Evolutionary conservation across 92 coral and sea anemone species (phyloP).

Genomic region (Virgularia gustaviana): DNA sequence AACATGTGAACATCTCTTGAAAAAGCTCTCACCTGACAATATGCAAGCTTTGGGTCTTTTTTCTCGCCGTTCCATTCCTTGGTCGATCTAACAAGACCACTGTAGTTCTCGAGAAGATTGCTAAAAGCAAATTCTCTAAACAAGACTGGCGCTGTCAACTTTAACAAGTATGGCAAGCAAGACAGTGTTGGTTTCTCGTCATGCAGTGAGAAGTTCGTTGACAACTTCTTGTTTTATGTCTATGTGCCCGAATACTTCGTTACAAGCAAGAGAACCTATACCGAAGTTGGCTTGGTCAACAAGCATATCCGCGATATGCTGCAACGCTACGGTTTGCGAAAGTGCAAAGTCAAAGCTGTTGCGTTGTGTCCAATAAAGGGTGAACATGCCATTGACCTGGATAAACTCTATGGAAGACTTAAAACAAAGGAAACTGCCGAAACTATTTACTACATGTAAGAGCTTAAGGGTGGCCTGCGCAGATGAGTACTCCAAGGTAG

Average conservation of each 20-base stretch:
- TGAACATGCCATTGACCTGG: slow-evolving; percentile 8
- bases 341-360: slow-evolving; percentile 48
- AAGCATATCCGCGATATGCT: slow-evolving; percentile 47
- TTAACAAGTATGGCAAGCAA: slow-evolving; percentile 44
- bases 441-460: slow-evolving; percentile 26
- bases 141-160: slow-evolving; percentile 27
- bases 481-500: slow-evolving; percentile 43
- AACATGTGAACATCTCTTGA: slow-evolving; percentile 43
- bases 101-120: slow-evolving; percentile 17
- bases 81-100: slow-evolving; percentile 36
- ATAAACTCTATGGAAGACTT: slow-evolving; percentile 24
- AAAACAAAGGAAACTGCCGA: background rate
- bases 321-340: slow-evolving; percentile 32
- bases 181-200: slow-evolving; percentile 31
- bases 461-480: slow-evolving; percentile 44
- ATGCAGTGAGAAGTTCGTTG: slow-evolving; percentile 46
- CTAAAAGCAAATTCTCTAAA: slow-evolving; percentile 25
- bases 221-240: slow-evolving; percentile 27
- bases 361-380: slow-evolving; percentile 30
- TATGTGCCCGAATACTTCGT: slow-evolving; percentile 40
- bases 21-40: slow-evolving; percentile 11
- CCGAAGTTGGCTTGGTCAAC: slow-evolving; percentile 41
- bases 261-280: slow-evolving; percentile 35
- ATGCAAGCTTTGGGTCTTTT: slow-evolving; percentile 47
- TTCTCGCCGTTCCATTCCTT: slow-evolving; percentile 22